Base-by-base conservation (phyloP, 2,797 vertebrate genomes). In the Heterohyrax brucei region DNA sequence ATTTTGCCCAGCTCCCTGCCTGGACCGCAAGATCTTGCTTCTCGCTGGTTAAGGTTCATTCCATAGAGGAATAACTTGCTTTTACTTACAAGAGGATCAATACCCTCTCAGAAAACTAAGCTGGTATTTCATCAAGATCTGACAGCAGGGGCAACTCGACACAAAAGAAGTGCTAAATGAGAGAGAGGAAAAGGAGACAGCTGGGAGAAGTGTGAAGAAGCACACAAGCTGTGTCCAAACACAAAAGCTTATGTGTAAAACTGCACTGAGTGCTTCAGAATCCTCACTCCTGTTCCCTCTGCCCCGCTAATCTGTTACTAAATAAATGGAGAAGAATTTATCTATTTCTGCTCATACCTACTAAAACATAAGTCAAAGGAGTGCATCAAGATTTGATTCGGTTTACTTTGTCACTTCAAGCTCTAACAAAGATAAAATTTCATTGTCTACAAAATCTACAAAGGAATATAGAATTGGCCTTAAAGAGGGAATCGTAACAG, bases 401-500 rank as follows among this genome's bases (percentile, higher is more conserved):
- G 33, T 82, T 94, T 70, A 92, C 21, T 78, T 80, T 77, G 78
- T 88, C 59, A 92, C n/a, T 77, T 94, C 18, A 83, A 85, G 44
- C 64, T 89, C 76, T 81, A 44, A 77, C 91, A 82, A 92, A 91
- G 59, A 95, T 7, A 61, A 61, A 92, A 82, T 9, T 92, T 81
- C 84, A 90, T 39, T 89, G 81, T 70, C 22, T 46, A 88, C 72
- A 79, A 83, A 79, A 89, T 68, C 91, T 89, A 93, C 28, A 86
- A 90, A 92, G 62, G 18, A 96, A 80, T 89, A 81, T 86, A n/a
- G 10, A 13, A 81, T 76, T 93, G 89, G 82, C 59, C 68, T 81
- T 85, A 90, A 90, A 92, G 44, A 94, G 84, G 22, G 79, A 80
- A 91, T 93, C 53, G 88, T 93, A 88, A 94, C 93, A 79, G 92